Evolutionary conservation across 2,113 vertebrate species (phyloP).

Genomic region (Perca flavescens): DNA sequence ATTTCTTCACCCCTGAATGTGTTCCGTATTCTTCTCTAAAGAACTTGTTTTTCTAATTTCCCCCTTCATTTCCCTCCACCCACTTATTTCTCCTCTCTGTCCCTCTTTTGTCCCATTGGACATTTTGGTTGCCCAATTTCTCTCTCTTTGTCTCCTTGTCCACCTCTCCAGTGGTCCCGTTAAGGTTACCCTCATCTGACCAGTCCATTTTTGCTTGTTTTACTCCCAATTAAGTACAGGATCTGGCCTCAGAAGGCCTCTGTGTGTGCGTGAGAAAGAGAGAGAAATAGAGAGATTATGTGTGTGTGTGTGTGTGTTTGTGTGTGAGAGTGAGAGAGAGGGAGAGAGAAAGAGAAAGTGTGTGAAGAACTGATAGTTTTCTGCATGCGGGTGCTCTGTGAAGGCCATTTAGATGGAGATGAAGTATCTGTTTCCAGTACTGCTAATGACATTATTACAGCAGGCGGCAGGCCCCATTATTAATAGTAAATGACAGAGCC

Average conservation of each 20-base stretch:
- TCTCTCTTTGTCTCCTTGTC: conserved; percentile 17
- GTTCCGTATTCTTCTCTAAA: not conserved
- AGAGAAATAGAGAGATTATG: not conserved
- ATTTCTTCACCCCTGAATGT: not conserved
- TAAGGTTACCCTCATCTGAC: conserved; percentile 29
- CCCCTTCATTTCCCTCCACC: not conserved
- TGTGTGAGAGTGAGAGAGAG: not conserved
- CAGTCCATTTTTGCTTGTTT: conserved; percentile 31
- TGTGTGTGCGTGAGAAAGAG: conserved; percentile 14
- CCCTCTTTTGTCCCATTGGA: not conserved
- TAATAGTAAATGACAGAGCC: conserved; percentile 75
- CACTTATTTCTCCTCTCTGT: not conserved
- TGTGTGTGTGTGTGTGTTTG: conserved; percentile 15
- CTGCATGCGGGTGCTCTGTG: conserved; percentile 29
- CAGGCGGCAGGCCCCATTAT: conserved; percentile 62
- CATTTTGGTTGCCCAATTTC: not conserved
- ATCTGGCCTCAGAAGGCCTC: conserved; percentile 9
- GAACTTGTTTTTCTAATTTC: not conserved
- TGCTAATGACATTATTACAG: conserved; percentile 70
- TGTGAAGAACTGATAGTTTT: conserved; percentile 5
- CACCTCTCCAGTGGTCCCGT: conserved; percentile 25
- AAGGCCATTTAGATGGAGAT: conserved; percentile 48
- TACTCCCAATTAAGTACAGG: conserved; percentile 46
- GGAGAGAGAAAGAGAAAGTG: not conserved
- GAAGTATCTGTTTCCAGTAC: conserved; percentile 56